These are phyloP conservation scores for Ispidina picta DNA, from an alignment of 2,797 vertebrate genomes.

Conservation along the genomic window DNA sequence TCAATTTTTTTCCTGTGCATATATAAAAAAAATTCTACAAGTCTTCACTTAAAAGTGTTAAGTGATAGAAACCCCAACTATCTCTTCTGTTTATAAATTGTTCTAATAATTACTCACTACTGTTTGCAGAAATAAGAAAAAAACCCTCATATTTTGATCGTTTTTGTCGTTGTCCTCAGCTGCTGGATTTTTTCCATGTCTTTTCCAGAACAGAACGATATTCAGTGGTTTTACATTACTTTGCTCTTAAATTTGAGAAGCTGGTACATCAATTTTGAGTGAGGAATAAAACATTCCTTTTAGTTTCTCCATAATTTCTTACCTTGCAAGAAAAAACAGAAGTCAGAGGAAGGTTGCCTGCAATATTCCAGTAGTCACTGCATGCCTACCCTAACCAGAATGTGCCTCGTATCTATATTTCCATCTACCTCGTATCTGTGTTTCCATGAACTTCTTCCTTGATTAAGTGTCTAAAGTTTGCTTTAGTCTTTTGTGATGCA, in stretches of 20 bases:
- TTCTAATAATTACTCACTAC: neutral
- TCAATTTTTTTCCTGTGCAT: neutral
- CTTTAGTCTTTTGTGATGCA: neutral
- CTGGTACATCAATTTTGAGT: neutral
- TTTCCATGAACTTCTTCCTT: neutral
- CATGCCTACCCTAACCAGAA: neutral
- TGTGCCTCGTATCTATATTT: neutral
- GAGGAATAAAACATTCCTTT: neutral
- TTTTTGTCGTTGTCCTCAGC: neutral
- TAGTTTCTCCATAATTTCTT: neutral
- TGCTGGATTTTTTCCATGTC: neutral
- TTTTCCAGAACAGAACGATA: neutral
- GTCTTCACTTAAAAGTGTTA: neutral
- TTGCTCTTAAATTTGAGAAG: neutral
- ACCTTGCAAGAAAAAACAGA: neutral
- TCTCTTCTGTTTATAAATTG: neutral
- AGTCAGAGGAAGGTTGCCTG: neutral
- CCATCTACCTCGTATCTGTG: neutral
- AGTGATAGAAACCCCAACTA: neutral
- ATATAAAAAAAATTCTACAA: neutral
- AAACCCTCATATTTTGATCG: neutral
- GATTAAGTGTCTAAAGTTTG: neutral
- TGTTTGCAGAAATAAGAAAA: neutral
- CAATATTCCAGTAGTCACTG: neutral
- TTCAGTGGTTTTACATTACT: neutral